Evolutionary conservation across 2,797 vertebrate species (phyloP).

Genomic region (Poecilia velifera): DNA sequence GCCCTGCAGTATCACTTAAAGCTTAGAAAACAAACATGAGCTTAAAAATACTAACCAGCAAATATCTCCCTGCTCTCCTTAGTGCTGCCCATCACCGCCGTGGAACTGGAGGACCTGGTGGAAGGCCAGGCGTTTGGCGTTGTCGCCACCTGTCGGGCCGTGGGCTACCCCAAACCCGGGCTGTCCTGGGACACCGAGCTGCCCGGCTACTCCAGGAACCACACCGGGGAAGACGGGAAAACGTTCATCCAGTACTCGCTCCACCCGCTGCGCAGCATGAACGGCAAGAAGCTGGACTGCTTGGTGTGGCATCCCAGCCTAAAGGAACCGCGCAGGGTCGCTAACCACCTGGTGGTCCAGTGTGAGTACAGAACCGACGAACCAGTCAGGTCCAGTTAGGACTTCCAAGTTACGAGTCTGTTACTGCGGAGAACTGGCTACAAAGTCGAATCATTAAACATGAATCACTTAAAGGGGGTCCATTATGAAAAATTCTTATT

Average conservation of each 20-base stretch:
- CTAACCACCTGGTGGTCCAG: constrained; percentile 83
- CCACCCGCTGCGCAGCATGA: constrained; percentile 89
- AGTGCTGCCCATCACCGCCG: constrained; percentile 87
- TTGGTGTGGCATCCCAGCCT: constrained; percentile 88
- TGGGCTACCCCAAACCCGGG: constrained; percentile 83
- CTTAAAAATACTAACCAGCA: neutral
- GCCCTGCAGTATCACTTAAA: neutral
- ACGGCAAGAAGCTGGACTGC: constrained; percentile 87
- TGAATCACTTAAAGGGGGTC: too few species aligned
- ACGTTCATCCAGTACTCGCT: constrained; percentile 86
- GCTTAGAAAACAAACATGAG: neutral
- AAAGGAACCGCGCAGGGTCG: constrained; percentile 81
- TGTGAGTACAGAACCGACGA: constrained; percentile 79
- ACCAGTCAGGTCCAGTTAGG: neutral
- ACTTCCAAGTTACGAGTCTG: too few species aligned
- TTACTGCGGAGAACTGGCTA: too few species aligned
- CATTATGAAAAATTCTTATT: too few species aligned
- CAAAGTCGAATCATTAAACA: too few species aligned
- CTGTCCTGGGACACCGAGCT: constrained; percentile 91
- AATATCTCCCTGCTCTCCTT: neutral
- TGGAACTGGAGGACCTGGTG: constrained; percentile 83
- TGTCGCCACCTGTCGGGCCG: constrained; percentile 88
- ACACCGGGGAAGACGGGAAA: constrained; percentile 70
- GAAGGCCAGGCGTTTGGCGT: constrained; percentile 85
- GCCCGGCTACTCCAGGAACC: constrained; percentile 75